phyloP scores from a whole-genome alignment of 1,140 invertebrate genomes.

The Pteromalus puparum region DNA sequence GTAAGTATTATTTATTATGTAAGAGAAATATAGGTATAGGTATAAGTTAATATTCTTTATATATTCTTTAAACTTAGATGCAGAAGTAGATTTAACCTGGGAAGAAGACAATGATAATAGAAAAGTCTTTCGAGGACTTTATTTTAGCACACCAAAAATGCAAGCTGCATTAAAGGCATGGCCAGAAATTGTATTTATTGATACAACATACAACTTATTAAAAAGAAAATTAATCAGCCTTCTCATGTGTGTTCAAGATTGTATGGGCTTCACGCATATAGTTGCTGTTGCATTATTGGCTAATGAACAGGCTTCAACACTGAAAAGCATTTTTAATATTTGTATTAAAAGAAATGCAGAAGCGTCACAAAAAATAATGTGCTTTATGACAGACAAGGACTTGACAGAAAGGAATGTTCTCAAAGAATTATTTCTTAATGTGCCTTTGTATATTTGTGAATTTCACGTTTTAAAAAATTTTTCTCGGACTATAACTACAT shows the following conservation, averaged over 20 bases:
- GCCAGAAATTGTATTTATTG: slow-evolving; percentile 20
- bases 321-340: neutral
- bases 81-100: neutral
- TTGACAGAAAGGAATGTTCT: slow-evolving; percentile 38
- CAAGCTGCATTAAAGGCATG: neutral
- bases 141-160: neutral
- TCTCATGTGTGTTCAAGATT: slow-evolving; percentile 29
- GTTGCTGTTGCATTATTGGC: slow-evolving; percentile 30
- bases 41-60: neutral
- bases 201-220: slow-evolving; percentile 37
- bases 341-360: neutral
- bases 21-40: neutral
- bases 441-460: slow-evolving; percentile 40
- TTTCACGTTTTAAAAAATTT: slow-evolving; percentile 51
- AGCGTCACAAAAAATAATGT: slow-evolving; percentile 34
- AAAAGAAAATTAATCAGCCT: neutral
- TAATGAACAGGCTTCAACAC: neutral
- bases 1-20: neutral
- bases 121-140: neutral
- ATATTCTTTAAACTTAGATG: neutral
- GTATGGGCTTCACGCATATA: slow-evolving; percentile 20
- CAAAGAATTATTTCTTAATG: slow-evolving; percentile 49
- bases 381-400: slow-evolving; percentile 54
- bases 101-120: neutral
- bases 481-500: slow-evolving; percentile 17